Base-by-base conservation (phyloP, 2,888 invertebrate species). In the Drosophila acutilabella region DNA sequence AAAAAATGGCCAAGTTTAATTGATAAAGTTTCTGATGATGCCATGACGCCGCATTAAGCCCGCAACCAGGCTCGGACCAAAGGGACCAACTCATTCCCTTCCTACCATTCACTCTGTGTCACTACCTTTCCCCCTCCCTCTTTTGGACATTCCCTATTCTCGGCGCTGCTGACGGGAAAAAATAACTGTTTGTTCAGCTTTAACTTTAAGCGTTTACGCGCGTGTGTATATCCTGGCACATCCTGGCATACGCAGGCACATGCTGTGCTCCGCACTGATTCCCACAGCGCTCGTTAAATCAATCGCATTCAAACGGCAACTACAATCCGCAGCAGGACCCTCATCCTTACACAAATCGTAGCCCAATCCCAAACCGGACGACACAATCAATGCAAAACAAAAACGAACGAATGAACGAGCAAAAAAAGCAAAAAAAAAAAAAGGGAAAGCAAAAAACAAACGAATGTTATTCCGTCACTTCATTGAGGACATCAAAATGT, bases 401-500 rank as follows among this genome's bases (percentile, higher is more conserved):
- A 69, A 64, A 58, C 33, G 11, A 33, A 33, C 33, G 33, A 33
- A 10, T 11, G 11, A 33, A 33, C 36, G 36, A 13, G 36, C 4
- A 36, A 36, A 36, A 36, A 45, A 51, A n/a, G n/a, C n/a, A n/a
- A n/a, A 14, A 13, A n/a, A 0, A 50, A 11, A 13, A 23, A 23
- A 30, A 36, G 40, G 26, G 33, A 41, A 16, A 40, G 36, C 7
- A 16, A 66, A n/a, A 40, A 42, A 26, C 36, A 52, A 36, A 30
- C 38, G 50, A 61, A 81, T 86, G 75, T 78, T 71, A 77, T 86
- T 77, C 84, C 72, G 73, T 83, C 88, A 83, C 88, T 84, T 84
- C 88, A 88, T 84, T 86, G 89, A 78, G 81, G 87, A 82, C 89
- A 88, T 86, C 86, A 86, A 87, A 87, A 77, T 81, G 88, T 89